Base-by-base conservation (phyloP, 2,113 vertebrate species). In the Embiotoca jacksoni region DNA sequence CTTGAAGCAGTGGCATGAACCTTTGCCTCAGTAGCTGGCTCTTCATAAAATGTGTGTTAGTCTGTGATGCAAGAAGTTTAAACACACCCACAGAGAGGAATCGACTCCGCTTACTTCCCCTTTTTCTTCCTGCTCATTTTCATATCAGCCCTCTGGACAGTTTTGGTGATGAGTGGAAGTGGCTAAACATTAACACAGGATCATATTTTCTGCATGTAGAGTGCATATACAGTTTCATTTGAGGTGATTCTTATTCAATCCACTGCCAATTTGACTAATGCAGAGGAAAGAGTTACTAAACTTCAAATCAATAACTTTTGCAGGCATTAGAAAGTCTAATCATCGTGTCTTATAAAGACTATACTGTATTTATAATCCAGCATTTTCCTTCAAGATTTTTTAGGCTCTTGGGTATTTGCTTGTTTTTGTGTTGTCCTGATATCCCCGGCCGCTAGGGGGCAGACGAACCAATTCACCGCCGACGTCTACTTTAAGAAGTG, bases 121-220 rank as follows among this genome's bases (percentile, higher is more conserved):
- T 94, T 95, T 94, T 94, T 92, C 89, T 93, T 93, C 91, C 90
- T 93, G 91, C 88, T 94, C 67, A 95, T 95, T 95, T 95, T 93
- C 93, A 94, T 95, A 95, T 93, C 90, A 88, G 82, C 75, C 70
- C 60, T 78, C 47, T 84, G 76, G 80, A 84, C 74, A 84, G 83
- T 89, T 86, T 86, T 88, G 72, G 63, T 88, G 87, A 84, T 87
- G 83, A 74, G 58, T 78, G 6, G 72, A 81, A 77, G 58, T 46
- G 2, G 62, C 60, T 86, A 77, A 86, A 86, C 72, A 79, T 82
- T 88, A 73, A 85, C 75, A 54, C n/a, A 55, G 16, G 16, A 3
- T 36, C 11, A 31, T 77, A 58, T 78, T 85, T 46, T 2, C 11
- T 11, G 53, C 30, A 55, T 13, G 7, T 30, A 11, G 53, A 3